Evolutionary conservation across 2,888 invertebrate species (phyloP), one percentile per base, ranked within the genome.

Genomic region (Bombyx huttoni): DNA sequence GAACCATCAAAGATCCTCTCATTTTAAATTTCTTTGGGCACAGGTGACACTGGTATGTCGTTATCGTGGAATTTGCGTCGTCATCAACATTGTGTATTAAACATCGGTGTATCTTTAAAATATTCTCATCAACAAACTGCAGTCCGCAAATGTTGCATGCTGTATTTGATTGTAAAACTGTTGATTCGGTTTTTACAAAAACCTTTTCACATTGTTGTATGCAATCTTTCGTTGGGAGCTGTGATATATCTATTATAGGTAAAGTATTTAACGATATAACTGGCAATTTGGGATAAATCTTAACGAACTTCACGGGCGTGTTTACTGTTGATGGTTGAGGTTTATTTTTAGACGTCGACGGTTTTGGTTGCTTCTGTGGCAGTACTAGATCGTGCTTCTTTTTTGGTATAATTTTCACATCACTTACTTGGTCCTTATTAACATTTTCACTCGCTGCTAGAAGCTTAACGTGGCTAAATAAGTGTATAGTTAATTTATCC

Each of bases 401-500:
- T 60, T 73, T 71, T 56, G 52, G 53, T 61, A 63, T 67, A 35
- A 55, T 46, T 63, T 67, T 66, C 55, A 55, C 63, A 9, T 63
- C 59, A 49, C 48, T 48, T 40, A 50, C 53, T 54, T 60, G 59
- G 53, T 61, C 63, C 58, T 65, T 69, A 61, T 62, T 64, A 55
- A 55, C 35, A 49, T 50, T 55, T 52, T 58, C 64, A 61, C 67
- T 78, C 54, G 63, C 62, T 50, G 66, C 59, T 58, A 76, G 59
- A 53, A 90, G 69, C 60, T 82, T 81, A 6, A 92, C 90, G 71
- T 95, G 95, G 55, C 92, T 92, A 68, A 95, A 95, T 59, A 96
- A 85, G 78, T 96, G 95, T 67, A 95, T 94, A 0, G 95, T 95
- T 51, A 95, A 84, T 82, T 95, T 95, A 75, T 95, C 95, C 58